Base-by-base conservation (phyloP, 2,797 vertebrate genomes). In the Labroides dimidiatus region DNA sequence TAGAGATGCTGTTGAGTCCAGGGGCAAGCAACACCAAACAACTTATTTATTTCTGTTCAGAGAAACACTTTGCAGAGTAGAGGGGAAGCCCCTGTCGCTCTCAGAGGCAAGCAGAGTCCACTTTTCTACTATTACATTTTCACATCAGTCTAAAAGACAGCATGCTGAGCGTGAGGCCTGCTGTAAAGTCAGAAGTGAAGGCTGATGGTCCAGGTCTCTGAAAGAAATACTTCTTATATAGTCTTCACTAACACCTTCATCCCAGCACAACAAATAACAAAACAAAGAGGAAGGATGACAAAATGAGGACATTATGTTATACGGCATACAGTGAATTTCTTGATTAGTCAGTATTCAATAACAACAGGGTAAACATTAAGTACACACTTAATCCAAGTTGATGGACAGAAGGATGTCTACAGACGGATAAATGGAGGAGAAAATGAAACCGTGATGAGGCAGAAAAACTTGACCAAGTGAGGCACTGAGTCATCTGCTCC, bases 1-100 rank as follows among this genome's bases (percentile, higher is more conserved):
- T 5, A 64, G 61, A 84, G 23, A 74, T 30, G 36, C 64, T 60
- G 47, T 63, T 57, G 48, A 59, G 58, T 50, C 72, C 12, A 3
- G 42, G 47, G 56, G 63, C 69, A 56, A 76, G 42, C 56, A 58
- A 56, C 67, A 65, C 58, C 78, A 75, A 80, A 84, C 67, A 74
- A 50, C 47, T 51, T 65, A 59, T 74, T 82, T 63, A 69, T 69
- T 72, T 62, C 43, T 51, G 10, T 63, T 60, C 48, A 47, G 20
- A 55, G 64, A 72, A 81, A 65, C 44, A 52, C 75, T 69, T 61
- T 74, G 47, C 45, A 74, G 70, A 69, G 39, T 19, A 45, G 58
- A 54, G 24, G 67, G 50, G 52, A 70, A 45, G 36, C 65, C 65
- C 80, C 75, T 15, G 54, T 64, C 21, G 73, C 65, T 81, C 50